Percentiles rank a stretch among this genome's conserved stretches.
Evolutionary conservation across 2,113 vertebrate species (phyloP).

Genomic region (Microtus ochrogaster): DNA sequence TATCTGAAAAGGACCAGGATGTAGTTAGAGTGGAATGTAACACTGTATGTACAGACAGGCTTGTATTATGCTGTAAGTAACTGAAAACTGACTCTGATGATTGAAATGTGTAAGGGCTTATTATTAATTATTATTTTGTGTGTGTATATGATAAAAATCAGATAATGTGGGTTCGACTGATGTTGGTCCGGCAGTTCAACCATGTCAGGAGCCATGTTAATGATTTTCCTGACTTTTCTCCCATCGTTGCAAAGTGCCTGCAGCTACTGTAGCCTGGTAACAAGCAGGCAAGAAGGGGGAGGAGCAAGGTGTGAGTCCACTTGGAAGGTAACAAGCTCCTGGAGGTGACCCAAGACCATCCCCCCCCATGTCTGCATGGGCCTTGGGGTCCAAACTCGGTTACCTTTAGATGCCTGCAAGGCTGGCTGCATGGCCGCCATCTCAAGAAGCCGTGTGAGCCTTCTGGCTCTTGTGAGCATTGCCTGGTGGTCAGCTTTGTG

Average conservation of each 20-base stretch:
- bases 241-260: background rate
- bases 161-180: background rate
- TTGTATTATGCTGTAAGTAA: background rate
- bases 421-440: too few relatives aligned
- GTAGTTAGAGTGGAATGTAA: background rate
- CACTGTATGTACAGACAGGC: background rate
- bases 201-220: background rate
- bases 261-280: background rate
- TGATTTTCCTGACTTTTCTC: background rate
- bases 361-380: background rate
- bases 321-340: background rate
- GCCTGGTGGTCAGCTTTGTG: background rate
- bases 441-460: accelerated
- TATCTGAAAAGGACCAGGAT: background rate
- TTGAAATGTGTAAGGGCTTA: background rate
- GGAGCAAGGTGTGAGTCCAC: background rate
- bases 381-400: background rate
- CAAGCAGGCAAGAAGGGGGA: background rate
- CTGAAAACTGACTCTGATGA: background rate
- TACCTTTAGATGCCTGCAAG: background rate
- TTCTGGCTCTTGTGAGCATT: background rate
- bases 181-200: background rate
- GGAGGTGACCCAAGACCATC: background rate
- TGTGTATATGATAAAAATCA: background rate
- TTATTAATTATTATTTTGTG: background rate